Evolutionary conservation across 2,797 vertebrate genomes (phyloP), one percentile per base, ranked within the genome.

Genomic region (Tolypeutes matacus): DNA sequence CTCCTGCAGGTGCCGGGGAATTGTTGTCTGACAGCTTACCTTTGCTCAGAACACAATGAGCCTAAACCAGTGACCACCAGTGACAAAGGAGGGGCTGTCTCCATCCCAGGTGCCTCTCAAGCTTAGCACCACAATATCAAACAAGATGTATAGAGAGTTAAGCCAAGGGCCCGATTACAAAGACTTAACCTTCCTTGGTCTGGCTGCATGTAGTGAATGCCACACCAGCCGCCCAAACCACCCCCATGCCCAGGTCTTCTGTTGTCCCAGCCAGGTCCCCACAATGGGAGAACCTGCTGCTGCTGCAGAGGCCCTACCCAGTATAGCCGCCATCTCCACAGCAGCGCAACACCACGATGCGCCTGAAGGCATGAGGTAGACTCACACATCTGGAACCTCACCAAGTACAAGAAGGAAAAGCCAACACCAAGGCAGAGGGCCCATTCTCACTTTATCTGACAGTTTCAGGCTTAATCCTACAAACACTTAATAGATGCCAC

Each of bases 321-420:
- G 60, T 27, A 39, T 58, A 31, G 60, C 29, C 39, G 12, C 21
- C 7, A 31, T 3, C 7, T 27, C 76, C 15, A 4, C 8, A 1
- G 7, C 0, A 3, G 0, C 6, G 4, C n/a, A 14, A 7, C 5
- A 20, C 46, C 67, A 17, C 21, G 25, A 25, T 4, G 49, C 1
- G 1, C 34, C 88, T 21, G 1, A 69, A 2, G 4, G 36, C 0
- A 13, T 1, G 23, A 83, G 8, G 36, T 2, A 29, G 46, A 17
- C 42, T 0, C 5, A 14, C 17, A 1, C 0, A 13, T 31, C 58
- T 18, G 39, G 5, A 39, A n/a, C 65, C 42, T 64, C 42, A 39
- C 10, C n/a, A 18, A 86, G 62, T 2, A 1, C 21, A 7, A 91
- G 56, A 2, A 60, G 36, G 21, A 49, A 36, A 36, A 0, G 15